phyloP scores from a whole-genome alignment of 2,888 invertebrate species.

The Zygaena filipendulae region DNA sequence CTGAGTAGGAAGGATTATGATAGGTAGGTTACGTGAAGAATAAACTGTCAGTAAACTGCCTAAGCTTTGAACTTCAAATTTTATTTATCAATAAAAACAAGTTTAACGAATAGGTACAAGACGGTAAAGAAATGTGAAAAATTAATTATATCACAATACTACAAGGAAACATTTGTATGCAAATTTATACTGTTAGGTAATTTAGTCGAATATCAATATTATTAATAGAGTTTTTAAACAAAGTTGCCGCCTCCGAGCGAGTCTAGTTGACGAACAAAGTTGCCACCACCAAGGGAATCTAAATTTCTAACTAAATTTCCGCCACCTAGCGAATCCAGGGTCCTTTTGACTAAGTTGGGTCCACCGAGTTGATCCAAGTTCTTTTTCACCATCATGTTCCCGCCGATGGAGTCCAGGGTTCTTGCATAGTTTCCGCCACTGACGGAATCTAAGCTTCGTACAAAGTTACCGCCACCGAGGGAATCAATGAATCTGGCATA shows the following conservation, averaged over 20 bases:
- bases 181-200: no score
- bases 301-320: slow-evolving; percentile 52
- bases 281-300: slow-evolving; percentile 61
- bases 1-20: no score
- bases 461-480: slow-evolving; percentile 47
- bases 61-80: no score
- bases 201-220: slow-evolving; percentile 12
- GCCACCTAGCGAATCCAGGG: slow-evolving; percentile 50
- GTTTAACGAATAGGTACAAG: no score
- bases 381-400: slow-evolving; percentile 50
- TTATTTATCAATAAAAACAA: no score
- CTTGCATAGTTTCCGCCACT: slow-evolving; percentile 55
- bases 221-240: slow-evolving; percentile 28
- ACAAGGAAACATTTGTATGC: no score
- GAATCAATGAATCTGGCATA: slow-evolving; percentile 28
- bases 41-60: no score
- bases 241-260: slow-evolving; percentile 49
- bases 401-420: slow-evolving; percentile 45
- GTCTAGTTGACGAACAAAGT: slow-evolving; percentile 50
- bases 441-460: slow-evolving; percentile 45
- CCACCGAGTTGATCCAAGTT: slow-evolving; percentile 53
- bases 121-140: no score
- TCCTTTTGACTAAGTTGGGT: slow-evolving; percentile 47
- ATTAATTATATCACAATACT: no score
- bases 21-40: no score